Evolutionary conservation across 30 jellyfish, hydroid and myxozoan genomes (phyloP), one percentile per base, ranked within the genome.

Genomic region (Aurelia aurita): DNA sequence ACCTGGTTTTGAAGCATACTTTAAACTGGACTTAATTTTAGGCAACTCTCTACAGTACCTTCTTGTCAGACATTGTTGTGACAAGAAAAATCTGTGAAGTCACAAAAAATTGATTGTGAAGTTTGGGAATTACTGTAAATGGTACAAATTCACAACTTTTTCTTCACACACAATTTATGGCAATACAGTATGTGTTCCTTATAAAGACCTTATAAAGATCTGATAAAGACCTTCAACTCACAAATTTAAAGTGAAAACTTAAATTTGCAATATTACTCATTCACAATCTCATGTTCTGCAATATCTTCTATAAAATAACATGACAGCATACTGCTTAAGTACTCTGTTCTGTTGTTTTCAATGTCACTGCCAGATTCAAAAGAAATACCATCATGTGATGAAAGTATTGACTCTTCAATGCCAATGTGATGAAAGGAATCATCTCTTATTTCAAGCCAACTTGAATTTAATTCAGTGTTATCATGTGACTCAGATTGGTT

Each of bases 31-130:
- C n/a, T 1, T 53, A 53, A 1, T 53, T 53, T 53, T 6, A 53
- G 63, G 63, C 63, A 53, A 53, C 23, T 53, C 63, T 53, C 63
- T 53, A 53, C 63, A 53, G 63, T 53, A 53, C 63, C 63, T 53
- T 53, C 2, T 53, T 53, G 63, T 53, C 7, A 53, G 63, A 53
- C 2, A 53, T 53, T 53, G 63, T 6, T 6, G 63, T 1, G 63
- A 6, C 5, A 53, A 53, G 63, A 53, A 53, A 53, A 53, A 20
- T 53, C 39, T 6, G 59, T 16, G 16, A 47, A 47, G 59, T 47
- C 59, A 47, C 59, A 47, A 47, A 47, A 47, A 47, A 16, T 47
- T 10, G 59, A 47, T 8, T 47, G 59, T 47, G 59, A 47, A 47
- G 16, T 47, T 47, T 16, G 59, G 59, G 59, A 47, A 47, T 47